These are phyloP conservation scores for Phycodurus eques DNA, from an alignment of 2,113 vertebrate species.

Conservation along the genomic window DNA sequence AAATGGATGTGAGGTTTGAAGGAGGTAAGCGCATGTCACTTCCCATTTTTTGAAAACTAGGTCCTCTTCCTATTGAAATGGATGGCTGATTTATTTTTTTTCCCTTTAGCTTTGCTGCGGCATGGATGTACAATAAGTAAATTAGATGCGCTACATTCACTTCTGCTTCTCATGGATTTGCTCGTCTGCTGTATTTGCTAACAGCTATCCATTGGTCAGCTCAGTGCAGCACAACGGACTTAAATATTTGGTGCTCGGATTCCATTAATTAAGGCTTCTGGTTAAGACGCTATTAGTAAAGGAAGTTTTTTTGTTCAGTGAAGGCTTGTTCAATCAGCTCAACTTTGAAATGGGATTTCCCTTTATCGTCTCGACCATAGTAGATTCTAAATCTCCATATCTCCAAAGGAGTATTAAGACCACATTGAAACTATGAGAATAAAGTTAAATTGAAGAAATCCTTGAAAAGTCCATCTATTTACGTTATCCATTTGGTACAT, in stretches of 20 bases:
- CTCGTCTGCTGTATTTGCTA: conserved; percentile 24
- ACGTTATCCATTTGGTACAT: no score
- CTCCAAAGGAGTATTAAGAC: background rate
- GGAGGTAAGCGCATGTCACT: conserved; percentile 68
- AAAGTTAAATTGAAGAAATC: no score
- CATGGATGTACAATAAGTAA: conserved; percentile 43
- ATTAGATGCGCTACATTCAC: conserved; percentile 45
- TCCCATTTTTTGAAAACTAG: conserved; percentile 52
- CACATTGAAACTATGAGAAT: background rate
- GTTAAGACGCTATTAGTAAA: conserved; percentile 1
- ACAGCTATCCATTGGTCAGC: conserved; percentile 39
- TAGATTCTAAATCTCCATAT: background rate
- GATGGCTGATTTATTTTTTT: conserved; percentile 42
- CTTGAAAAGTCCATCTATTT: no score
- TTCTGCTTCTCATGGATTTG: conserved; percentile 36
- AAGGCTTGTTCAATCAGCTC: conserved; percentile 6
- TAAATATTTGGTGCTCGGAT: conserved; percentile 47
- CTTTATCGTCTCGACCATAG: background rate
- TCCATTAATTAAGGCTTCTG: background rate
- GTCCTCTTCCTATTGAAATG: conserved; percentile 53
- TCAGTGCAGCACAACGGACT: background rate
- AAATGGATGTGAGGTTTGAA: conserved; percentile 67
- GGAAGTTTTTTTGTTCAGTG: background rate
- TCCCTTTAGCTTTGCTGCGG: conserved; percentile 36
- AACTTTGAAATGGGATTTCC: background rate